Evolutionary conservation across 92 coral and sea anemone species (phyloP).

Genomic region (Porites lobata): DNA sequence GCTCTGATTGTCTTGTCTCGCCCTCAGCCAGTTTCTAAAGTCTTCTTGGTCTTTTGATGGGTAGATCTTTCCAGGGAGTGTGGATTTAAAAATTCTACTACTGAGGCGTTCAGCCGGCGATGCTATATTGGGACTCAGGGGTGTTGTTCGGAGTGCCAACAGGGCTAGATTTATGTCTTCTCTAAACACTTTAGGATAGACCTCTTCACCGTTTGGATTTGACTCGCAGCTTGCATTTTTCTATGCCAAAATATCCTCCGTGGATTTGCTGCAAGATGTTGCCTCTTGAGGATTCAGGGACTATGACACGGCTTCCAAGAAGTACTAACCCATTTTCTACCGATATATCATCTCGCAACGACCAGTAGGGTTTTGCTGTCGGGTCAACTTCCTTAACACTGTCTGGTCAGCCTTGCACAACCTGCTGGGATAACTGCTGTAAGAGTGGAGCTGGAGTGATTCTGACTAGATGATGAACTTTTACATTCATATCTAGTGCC

Average conservation of each 20-base stretch:
- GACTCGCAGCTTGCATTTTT: constrained; percentile 50
- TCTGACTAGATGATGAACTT: constrained; percentile 13
- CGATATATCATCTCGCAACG: constrained; percentile 30
- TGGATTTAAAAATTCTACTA: constrained; percentile 35
- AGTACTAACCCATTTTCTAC: constrained; percentile 20
- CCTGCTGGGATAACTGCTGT: constrained; percentile 11
- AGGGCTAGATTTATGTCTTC: constrained; percentile 57
- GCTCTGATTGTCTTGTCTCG: constrained; percentile 44
- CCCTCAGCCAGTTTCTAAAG: constrained; percentile 22
- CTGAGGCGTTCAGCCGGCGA: constrained; percentile 45
- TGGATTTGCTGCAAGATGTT: constrained; percentile 6
- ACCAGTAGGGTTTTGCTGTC: constrained; percentile 21
- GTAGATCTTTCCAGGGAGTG: constrained; percentile 50
- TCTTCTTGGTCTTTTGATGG: constrained; percentile 56
- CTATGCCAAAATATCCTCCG: constrained; percentile 22
- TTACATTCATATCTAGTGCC: neutral
- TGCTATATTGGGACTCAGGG: constrained; percentile 32
- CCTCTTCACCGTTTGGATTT: constrained; percentile 55
- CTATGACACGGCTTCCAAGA: constrained; percentile 29
- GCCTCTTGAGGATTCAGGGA: constrained; percentile 31
- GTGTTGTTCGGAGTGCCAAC: constrained; percentile 54
- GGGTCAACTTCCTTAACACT: constrained; percentile 15
- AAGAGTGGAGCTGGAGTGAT: neutral
- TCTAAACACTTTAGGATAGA: constrained; percentile 45
- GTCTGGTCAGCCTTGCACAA: constrained; percentile 15